phyloP scores from a whole-genome alignment of 2,888 invertebrate genomes.

The Abrostola triplasia region DNA sequence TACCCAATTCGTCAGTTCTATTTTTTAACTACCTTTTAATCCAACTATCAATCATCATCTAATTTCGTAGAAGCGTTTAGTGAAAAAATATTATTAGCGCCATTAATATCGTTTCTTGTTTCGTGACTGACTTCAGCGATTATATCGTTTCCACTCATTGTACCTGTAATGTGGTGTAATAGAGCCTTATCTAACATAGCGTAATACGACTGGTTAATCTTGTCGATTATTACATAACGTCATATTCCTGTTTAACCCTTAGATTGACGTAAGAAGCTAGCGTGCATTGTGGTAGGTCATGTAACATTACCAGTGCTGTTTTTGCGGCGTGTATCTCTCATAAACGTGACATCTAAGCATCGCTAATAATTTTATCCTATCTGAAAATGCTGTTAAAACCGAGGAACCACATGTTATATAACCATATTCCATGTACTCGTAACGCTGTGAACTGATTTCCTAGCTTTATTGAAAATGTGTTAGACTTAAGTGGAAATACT shows the following conservation, averaged over 20 bases:
- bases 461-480: constrained; percentile 39
- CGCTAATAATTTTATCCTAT: constrained; percentile 12
- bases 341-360: constrained; percentile 15
- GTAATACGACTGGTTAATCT: constrained; percentile 67
- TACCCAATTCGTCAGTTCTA: constrained; percentile 59
- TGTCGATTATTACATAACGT: constrained; percentile 54
- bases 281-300: constrained; percentile 53
- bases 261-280: constrained; percentile 48
- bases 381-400: constrained; percentile 30
- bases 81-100: constrained; percentile 25
- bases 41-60: constrained; percentile 27
- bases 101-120: constrained; percentile 32
- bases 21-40: constrained; percentile 36
- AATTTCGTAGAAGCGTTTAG: constrained; percentile 14
- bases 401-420: constrained; percentile 37
- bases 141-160: constrained; percentile 51
- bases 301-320: constrained; percentile 29
- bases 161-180: constrained; percentile 67
- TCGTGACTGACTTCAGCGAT: constrained; percentile 48
- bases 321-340: constrained; percentile 1
- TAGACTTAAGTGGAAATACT: constrained; percentile 1
- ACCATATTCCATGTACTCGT: constrained; percentile 22
- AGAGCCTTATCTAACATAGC: constrained; percentile 75
- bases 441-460: constrained; percentile 40
- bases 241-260: constrained; percentile 53